phyloP scores from a whole-genome alignment of 2,113 vertebrate genomes.

The Hippopotamus amphibius region DNA sequence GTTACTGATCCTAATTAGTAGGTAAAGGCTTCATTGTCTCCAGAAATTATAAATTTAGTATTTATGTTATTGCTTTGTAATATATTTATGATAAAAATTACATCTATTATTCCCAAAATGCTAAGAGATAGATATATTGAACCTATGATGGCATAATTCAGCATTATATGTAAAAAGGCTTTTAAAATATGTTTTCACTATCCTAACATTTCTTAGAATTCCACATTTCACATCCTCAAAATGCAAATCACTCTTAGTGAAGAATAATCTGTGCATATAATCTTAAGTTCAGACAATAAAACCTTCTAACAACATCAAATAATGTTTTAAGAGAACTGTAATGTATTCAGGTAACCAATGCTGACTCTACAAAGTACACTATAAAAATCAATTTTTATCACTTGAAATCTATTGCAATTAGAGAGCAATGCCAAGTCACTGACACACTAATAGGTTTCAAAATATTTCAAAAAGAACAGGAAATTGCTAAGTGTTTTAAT shows the following conservation, averaged over 20 bases:
- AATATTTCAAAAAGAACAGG: conserved; percentile 71
- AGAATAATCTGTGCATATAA: conserved; percentile 50
- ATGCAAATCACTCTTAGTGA: conserved; percentile 53
- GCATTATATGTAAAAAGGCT: conserved; percentile 5
- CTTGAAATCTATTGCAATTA: conserved; percentile 68
- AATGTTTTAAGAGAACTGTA: conserved; percentile 59
- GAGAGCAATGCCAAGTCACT: conserved; percentile 71
- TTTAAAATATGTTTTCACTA: conserved; percentile 40
- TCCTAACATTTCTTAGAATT: conserved; percentile 61
- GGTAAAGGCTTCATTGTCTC: not conserved
- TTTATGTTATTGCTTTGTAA: conserved; percentile 37
- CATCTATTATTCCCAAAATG: not conserved
- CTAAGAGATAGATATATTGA: conserved; percentile 14
- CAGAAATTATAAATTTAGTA: conserved; percentile 21
- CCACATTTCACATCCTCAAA: conserved; percentile 51
- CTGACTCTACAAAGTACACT: conserved; percentile 62
- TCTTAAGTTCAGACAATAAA: conserved; percentile 46
- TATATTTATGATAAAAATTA: conserved; percentile 58
- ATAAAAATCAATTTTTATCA: conserved; percentile 82
- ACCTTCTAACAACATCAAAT: conserved; percentile 50
- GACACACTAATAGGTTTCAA: conserved; percentile 72
- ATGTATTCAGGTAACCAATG: conserved; percentile 69
- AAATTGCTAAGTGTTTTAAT: conserved; percentile 44
- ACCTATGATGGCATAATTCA: conserved; percentile 25
- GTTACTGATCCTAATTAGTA: not conserved